Conservation (phyloP, 2,888 invertebrate genomes). For the Atethmia centrago region DNA sequence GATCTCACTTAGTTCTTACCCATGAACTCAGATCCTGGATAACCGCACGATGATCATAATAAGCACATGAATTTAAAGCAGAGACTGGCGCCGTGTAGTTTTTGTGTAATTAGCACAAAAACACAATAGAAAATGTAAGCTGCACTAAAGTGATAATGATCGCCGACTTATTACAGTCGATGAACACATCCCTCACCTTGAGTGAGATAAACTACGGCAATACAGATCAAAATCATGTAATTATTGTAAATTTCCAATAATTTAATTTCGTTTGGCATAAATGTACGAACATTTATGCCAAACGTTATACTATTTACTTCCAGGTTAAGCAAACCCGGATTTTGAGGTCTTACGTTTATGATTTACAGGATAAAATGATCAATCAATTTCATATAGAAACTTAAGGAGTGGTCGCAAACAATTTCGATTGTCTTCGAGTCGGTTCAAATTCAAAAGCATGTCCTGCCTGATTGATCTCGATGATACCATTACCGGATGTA, state of each 20-base stretch:
- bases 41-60: conserved; percentile 58
- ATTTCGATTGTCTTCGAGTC: conserved; percentile 30
- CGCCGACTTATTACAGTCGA: conserved; percentile 74
- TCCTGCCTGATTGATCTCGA: conserved; percentile 52
- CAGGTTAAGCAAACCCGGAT: background rate
- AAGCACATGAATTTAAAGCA: conserved; percentile 52
- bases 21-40: conserved; percentile 59
- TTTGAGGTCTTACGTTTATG: conserved; percentile 1
- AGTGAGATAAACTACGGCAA: conserved; percentile 77
- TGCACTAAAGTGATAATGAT: conserved; percentile 80
- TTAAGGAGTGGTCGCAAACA: conserved; percentile 11
- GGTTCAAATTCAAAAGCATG: conserved; percentile 36
- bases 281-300: conserved; percentile 19
- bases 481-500: conserved; percentile 54
- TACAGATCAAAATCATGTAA: conserved; percentile 69
- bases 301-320: conserved; percentile 10
- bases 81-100: conserved; percentile 71
- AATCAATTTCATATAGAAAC: conserved; percentile 6
- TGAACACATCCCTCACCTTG: conserved; percentile 82
- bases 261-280: too few relatives aligned
- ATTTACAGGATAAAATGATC: conserved; percentile 13
- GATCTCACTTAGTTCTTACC: conserved; percentile 31
- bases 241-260: conserved; percentile 49
- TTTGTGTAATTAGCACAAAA: conserved; percentile 70
- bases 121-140: conserved; percentile 70